Base-by-base conservation (phyloP, 37 sponge, comb jelly and placozoan genomes). In the Haliclona indistincta region DNA sequence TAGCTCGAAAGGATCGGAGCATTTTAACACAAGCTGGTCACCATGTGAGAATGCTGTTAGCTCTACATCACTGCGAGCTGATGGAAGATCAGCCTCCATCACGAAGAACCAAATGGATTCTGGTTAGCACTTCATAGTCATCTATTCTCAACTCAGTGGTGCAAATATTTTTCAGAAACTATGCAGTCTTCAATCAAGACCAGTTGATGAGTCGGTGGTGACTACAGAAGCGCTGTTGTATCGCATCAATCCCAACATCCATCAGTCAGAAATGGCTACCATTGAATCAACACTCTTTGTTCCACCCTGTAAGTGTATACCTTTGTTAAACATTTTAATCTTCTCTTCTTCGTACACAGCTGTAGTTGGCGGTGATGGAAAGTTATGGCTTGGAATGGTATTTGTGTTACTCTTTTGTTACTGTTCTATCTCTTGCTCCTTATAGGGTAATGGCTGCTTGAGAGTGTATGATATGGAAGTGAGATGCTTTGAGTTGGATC, bases 351-450 rank as follows among this genome's bases (percentile, higher is more conserved):
- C 22, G 4, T 23, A n/a, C 22, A 4, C 13, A 69, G 70, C 15
- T 69, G 7, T 42, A 58, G 78, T 52, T 40, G 74, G 25, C 0
- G 74, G 80, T 0, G 82, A 72, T 30, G 91, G 91, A 29, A 91
- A 85, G 66, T 74, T 91, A 25, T 86, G 86, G 91, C 61, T 91
- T 23, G 91, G 91, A 36, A 61, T 91, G 83, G 90, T 89, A 36
- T n/a, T n/a, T n/a, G n/a, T n/a, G n/a, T n/a, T 77, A 33, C 65
- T 34, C 23, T 33, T 78, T 39, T 42, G 36, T 44, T 30, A 38
- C 4, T n/a, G 11, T 47, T 45, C 28, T 66, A 4, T 22, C 22
- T 28, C 41, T 8, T 22, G n/a, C 29, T 10, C 17, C 29, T 30
- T 17, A 7, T 42, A 89, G 90, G 91, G 91, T 2, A 91, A 81